A percentile compares a stretch with the other conserved stretches of the same genome.
Evolutionary conservation across 2,113 vertebrate genomes (phyloP).

Genomic region (human): GRCh38 chr4:10292501-10293000

Average conservation of each 20-base stretch:
- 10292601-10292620: neutral
- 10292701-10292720: neutral
- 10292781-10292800: too few relatives aligned
- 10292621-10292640: neutral
- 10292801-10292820: too few relatives aligned
- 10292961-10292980: too few relatives aligned
- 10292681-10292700: neutral
- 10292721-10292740: too few relatives aligned
- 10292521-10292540: neutral
- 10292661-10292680: neutral
- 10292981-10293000: too few relatives aligned
- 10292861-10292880: too few relatives aligned
- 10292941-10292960: too few relatives aligned
- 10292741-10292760: neutral
- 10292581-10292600: neutral
- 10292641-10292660: neutral
- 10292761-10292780: neutral
- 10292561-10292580: neutral
- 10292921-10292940: too few relatives aligned
- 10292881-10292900: too few relatives aligned
- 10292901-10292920: too few relatives aligned
- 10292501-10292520: neutral
- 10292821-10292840: too few relatives aligned
- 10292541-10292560: neutral
- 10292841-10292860: too few relatives aligned